phyloP scores from a whole-genome alignment of 1,140 invertebrate species.

The Drosophila simulans region DNA sequence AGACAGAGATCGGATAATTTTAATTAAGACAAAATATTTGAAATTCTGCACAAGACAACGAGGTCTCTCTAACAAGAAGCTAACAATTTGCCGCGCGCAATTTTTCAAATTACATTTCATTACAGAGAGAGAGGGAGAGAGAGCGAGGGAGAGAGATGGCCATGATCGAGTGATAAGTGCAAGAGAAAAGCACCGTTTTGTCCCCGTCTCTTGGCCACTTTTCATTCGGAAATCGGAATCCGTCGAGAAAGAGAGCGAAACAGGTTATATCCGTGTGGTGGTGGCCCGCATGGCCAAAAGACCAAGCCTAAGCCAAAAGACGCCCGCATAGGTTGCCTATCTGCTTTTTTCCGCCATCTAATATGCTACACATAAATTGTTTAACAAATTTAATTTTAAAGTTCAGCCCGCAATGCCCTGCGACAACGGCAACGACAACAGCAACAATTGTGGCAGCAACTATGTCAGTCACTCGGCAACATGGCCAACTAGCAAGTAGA shows the following conservation, averaged over 20 bases:
- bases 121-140: slow-evolving; percentile 44
- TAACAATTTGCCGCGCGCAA: slow-evolving; percentile 73
- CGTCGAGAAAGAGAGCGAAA: slow-evolving; percentile 31
- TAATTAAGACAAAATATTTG: slow-evolving; percentile 79
- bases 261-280: slow-evolving; percentile 55
- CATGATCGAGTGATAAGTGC: slow-evolving; percentile 43
- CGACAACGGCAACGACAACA: slow-evolving; percentile 29
- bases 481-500: slow-evolving; percentile 74
- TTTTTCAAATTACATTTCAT: slow-evolving; percentile 80
- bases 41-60: slow-evolving; percentile 62
- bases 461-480: slow-evolving; percentile 80
- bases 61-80: slow-evolving; percentile 58
- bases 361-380: slow-evolving; percentile 73
- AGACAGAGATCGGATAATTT: slow-evolving; percentile 50
- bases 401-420: slow-evolving; percentile 60
- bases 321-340: slow-evolving; percentile 53
- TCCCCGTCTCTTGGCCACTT: slow-evolving; percentile 53
- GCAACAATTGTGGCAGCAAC: slow-evolving; percentile 58
- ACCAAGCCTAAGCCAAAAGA: slow-evolving; percentile 22
- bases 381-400: slow-evolving; percentile 74
- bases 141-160: slow-evolving; percentile 7
- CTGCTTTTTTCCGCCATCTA: slow-evolving; percentile 22
- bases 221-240: slow-evolving; percentile 46
- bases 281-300: slow-evolving; percentile 54
- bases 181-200: slow-evolving; percentile 77